These are phyloP conservation scores for Leptopilina myrica DNA, from an alignment of 2,888 invertebrate genomes.

Conservation along the genomic window DNA sequence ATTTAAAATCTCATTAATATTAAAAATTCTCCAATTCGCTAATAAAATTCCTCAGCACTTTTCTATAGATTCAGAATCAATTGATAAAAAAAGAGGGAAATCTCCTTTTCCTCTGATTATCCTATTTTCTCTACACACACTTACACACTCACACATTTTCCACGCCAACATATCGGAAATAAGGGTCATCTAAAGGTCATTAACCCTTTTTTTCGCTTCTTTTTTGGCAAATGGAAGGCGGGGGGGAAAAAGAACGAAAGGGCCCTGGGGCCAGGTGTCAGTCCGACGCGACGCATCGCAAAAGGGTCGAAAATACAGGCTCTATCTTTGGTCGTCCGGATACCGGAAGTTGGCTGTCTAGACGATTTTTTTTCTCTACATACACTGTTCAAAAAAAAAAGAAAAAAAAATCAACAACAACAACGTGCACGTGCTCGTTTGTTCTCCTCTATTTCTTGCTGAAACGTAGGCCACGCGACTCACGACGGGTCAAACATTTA, in stretches of 20 bases:
- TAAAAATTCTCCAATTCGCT: too few relatives aligned
- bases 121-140: too few relatives aligned
- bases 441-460: conserved; percentile 1
- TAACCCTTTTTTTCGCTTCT: conserved; percentile 65
- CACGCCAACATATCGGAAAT: background rate
- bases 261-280: conserved; percentile 62
- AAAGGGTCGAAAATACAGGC: conserved; percentile 52
- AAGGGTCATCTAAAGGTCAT: conserved; percentile 49
- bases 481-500: conserved; percentile 36
- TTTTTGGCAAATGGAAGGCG: conserved; percentile 9
- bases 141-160: too few relatives aligned
- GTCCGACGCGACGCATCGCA: conserved; percentile 45
- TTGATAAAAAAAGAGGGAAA: too few relatives aligned
- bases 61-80: too few relatives aligned
- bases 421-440: conserved; percentile 31
- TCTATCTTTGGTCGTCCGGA: conserved; percentile 53
- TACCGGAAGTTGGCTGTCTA: conserved; percentile 72
- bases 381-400: too few relatives aligned
- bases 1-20: too few relatives aligned
- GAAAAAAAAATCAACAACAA: background rate
- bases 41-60: too few relatives aligned
- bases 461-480: conserved; percentile 36
- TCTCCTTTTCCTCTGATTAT: too few relatives aligned
- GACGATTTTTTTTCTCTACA: conserved; percentile 64
- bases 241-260: conserved; percentile 50